Evolutionary conservation across 2,113 vertebrate species (phyloP).

Genomic region (Seriola quinqueradiata): DNA sequence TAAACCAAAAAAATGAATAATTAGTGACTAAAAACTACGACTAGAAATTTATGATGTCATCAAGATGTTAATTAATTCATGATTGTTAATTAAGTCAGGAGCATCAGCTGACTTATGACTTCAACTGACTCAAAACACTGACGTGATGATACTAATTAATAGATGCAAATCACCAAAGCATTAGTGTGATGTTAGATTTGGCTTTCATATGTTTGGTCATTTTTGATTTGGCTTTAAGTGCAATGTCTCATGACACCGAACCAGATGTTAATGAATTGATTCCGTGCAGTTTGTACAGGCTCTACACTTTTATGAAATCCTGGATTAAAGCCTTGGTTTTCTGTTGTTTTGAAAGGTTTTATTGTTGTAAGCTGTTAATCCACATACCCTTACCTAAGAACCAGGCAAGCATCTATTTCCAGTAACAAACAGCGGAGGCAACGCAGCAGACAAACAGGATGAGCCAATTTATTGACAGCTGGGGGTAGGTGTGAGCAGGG

Average conservation of each 20-base stretch:
- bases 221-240: neutral
- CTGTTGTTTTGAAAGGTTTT: slow-evolving; percentile 32
- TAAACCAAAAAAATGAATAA: neutral
- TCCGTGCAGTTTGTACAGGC: neutral
- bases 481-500: neutral
- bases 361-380: slow-evolving; percentile 33
- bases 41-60: too few relatives aligned
- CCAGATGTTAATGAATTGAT: neutral
- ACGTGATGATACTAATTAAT: neutral
- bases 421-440: slow-evolving; percentile 2
- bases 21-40: neutral
- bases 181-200: neutral
- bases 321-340: slow-evolving; percentile 15
- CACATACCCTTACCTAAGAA: slow-evolving; percentile 24
- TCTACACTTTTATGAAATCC: neutral
- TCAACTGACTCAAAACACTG: neutral
- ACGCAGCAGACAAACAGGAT: slow-evolving; percentile 35
- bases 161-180: neutral
- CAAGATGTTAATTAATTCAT: too few relatives aligned
- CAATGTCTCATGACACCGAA: too few relatives aligned
- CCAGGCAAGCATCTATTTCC: slow-evolving; percentile 27
- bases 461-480: slow-evolving; percentile 50
- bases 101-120: neutral
- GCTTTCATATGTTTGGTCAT: neutral
- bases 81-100: neutral